Conservation (phyloP, 2,888 invertebrate genomes). For the Hemaris fuciformis region DNA sequence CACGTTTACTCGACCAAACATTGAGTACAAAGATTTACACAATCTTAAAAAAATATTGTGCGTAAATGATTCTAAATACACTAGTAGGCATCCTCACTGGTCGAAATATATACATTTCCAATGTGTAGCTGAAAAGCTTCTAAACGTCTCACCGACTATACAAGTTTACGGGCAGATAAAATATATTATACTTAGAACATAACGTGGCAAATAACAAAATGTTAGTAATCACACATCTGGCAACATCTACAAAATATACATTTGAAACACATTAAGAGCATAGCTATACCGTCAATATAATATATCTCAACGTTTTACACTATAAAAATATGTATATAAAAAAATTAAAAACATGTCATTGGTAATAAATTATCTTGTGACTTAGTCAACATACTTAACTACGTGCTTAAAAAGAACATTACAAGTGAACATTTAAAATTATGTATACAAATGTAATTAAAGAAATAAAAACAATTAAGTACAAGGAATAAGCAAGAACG, state of each 20-base stretch:
- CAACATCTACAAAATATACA: slow-evolving; percentile 57
- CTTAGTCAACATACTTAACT: slow-evolving; percentile 76
- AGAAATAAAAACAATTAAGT: slow-evolving; percentile 39
- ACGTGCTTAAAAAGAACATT: slow-evolving; percentile 48
- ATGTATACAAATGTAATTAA: slow-evolving; percentile 37
- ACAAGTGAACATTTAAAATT: slow-evolving; percentile 44
- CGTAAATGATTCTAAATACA: not conserved
- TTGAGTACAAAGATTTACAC: not conserved
- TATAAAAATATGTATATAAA: slow-evolving; percentile 63
- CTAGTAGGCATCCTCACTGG: slow-evolving; percentile 8
- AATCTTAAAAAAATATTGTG: slow-evolving; percentile 1
- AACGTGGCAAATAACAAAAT: slow-evolving; percentile 48
- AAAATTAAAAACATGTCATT: slow-evolving; percentile 79
- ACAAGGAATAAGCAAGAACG: slow-evolving; percentile 54
- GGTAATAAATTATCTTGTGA: slow-evolving; percentile 81
- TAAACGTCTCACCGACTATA: not conserved
- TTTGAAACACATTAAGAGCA: slow-evolving; percentile 52
- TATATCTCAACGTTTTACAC: slow-evolving; percentile 66
- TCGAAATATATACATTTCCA: slow-evolving; percentile 1
- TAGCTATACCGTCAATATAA: slow-evolving; percentile 59
- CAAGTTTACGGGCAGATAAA: slow-evolving; percentile 3
- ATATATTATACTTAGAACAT: slow-evolving; percentile 12
- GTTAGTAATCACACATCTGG: slow-evolving; percentile 74
- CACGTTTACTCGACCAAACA: not conserved
- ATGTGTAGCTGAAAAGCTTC: not conserved